These are phyloP conservation scores for Drepana arcuata DNA, from an alignment of 1,140 invertebrate genomes.

Conservation along the genomic window DNA sequence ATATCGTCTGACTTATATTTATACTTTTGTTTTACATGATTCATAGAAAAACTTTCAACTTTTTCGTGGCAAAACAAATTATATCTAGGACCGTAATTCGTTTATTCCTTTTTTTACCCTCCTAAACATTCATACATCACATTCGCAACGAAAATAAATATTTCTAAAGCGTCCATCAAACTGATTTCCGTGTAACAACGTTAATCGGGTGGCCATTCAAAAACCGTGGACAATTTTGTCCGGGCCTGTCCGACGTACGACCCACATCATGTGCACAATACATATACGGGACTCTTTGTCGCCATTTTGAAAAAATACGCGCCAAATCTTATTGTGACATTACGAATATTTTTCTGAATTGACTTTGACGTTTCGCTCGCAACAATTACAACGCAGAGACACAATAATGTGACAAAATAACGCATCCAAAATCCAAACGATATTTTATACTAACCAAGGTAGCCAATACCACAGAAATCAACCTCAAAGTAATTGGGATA, in stretches of 20 bases:
- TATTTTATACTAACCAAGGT: constrained; percentile 13
- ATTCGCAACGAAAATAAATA: constrained; percentile 24
- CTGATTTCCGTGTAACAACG: constrained; percentile 35
- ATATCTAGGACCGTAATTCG: not conserved
- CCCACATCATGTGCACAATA: constrained; percentile 48
- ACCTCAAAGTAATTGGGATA: too few species aligned
- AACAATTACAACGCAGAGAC: too few species aligned
- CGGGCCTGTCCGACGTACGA: constrained; percentile 20
- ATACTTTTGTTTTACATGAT: too few species aligned
- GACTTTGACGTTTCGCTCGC: too few species aligned
- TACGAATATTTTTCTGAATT: too few species aligned
- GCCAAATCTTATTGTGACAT: constrained; percentile 29
- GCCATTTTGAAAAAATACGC: constrained; percentile 31
- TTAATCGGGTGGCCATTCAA: constrained; percentile 27
- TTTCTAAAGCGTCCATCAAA: constrained; percentile 45
- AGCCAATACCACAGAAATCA: too few species aligned
- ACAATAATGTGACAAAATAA: too few species aligned
- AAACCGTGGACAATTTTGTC: constrained; percentile 32
- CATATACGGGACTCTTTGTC: constrained; percentile 19
- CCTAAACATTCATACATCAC: constrained; percentile 20
- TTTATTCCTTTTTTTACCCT: too few species aligned
- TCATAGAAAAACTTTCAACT: too few species aligned
- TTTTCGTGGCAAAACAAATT: not conserved
- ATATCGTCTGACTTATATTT: too few species aligned
- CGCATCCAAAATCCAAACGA: constrained; percentile 34